These are phyloP conservation scores for Drosophila carrolli DNA, from an alignment of 1,140 invertebrate genomes.

Conservation along the genomic window DNA sequence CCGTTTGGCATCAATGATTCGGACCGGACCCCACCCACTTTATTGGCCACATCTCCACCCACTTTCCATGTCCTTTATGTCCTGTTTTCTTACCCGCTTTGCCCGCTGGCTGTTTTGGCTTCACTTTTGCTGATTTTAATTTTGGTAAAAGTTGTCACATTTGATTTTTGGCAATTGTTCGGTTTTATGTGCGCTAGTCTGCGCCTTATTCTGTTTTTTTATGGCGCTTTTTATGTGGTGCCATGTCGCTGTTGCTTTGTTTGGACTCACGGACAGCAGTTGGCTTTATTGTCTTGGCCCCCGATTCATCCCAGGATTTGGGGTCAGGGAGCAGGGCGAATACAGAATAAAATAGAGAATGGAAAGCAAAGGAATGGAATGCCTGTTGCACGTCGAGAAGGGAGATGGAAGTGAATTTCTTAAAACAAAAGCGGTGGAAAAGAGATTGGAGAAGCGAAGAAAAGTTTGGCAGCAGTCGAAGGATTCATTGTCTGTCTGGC, in stretches of 20 bases:
- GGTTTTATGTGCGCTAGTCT: slow-evolving; percentile 70
- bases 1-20: slow-evolving; percentile 81
- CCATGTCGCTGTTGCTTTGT: slow-evolving; percentile 55
- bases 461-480: slow-evolving; percentile 17
- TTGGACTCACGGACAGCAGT: slow-evolving; percentile 30
- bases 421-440: slow-evolving; percentile 14
- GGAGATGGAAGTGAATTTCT: slow-evolving; percentile 10
- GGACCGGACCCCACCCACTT: slow-evolving; percentile 20
- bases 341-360: background rate
- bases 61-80: slow-evolving; percentile 17
- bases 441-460: slow-evolving; percentile 9
- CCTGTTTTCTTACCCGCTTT: background rate
- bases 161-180: slow-evolving; percentile 82
- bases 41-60: slow-evolving; percentile 3
- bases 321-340: background rate
- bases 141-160: slow-evolving; percentile 83
- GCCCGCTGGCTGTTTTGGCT: slow-evolving; percentile 52
- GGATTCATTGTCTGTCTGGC: background rate
- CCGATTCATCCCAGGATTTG: background rate
- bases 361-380: background rate
- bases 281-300: slow-evolving; percentile 44
- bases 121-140: slow-evolving; percentile 75
- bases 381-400: slow-evolving; percentile 31
- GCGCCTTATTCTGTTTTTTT: slow-evolving; percentile 49
- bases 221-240: slow-evolving; percentile 70